Percentiles rank a stretch among this genome's conserved stretches.
Conservation (phyloP, 2,797 vertebrate species). For the Prionace glauca region DNA sequence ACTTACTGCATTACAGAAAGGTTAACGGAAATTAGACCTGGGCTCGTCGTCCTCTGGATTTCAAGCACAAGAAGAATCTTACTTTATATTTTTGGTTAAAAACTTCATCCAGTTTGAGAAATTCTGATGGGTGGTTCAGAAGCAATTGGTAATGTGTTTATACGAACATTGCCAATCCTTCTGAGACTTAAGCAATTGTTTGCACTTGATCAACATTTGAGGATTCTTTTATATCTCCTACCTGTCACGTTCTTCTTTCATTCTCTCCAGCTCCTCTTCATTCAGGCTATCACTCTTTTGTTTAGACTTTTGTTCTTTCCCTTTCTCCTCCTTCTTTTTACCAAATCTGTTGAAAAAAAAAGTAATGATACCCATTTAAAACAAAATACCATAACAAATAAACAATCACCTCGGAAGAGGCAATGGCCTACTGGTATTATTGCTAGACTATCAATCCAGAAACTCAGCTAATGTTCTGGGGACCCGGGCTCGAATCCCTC, state of each 20-base stretch:
- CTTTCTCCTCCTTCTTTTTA: conserved; percentile 88
- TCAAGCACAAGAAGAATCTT: neutral
- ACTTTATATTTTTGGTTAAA: neutral
- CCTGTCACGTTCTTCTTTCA: conserved; percentile 85
- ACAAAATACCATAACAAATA: neutral
- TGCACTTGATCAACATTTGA: neutral
- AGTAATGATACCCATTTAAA: conserved; percentile 19
- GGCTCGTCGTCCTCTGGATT: too few species aligned
- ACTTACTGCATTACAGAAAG: neutral
- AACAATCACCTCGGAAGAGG: too few species aligned
- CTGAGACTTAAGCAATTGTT: neutral
- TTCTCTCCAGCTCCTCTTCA: conserved; percentile 77
- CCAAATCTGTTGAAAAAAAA: conserved; percentile 70
- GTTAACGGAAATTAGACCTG: neutral
- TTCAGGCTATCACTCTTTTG: conserved; percentile 61
- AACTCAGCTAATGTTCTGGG: too few species aligned
- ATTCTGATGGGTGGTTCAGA: neutral
- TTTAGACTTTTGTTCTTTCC: conserved; percentile 66
- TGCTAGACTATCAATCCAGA: too few species aligned
- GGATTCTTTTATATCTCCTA: conserved; percentile 48
- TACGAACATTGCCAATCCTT: neutral
- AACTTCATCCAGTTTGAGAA: neutral
- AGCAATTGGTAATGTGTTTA: neutral
- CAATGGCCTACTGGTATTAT: too few species aligned
- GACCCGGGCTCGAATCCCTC: too few species aligned